Conservation (phyloP, 2,888 invertebrate species). For the Xestia c-nigrum region DNA sequence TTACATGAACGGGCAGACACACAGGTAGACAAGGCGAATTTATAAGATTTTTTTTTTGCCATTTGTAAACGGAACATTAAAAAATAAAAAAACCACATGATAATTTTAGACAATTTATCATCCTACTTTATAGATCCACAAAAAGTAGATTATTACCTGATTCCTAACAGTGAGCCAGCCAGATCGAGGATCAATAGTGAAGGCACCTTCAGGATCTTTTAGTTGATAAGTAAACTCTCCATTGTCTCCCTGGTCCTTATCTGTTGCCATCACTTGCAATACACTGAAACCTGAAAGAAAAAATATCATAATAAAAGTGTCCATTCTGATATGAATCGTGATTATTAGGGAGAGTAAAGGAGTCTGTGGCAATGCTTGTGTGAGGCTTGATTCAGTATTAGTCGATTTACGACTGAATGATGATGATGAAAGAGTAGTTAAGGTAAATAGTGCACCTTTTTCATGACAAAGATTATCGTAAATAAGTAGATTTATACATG, state of each 20-base stretch:
- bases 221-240: slow-evolving; percentile 95
- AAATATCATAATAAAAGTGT: neutral
- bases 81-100: neutral
- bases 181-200: slow-evolving; percentile 94
- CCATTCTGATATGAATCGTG: neutral
- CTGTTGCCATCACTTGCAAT: slow-evolving; percentile 93
- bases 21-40: too few species aligned
- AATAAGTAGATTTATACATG: neutral
- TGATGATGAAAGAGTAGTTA: neutral
- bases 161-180: slow-evolving; percentile 97
- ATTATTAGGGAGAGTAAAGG: neutral
- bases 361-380: neutral
- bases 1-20: too few species aligned
- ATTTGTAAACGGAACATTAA: neutral
- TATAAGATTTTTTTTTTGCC: neutral
- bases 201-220: slow-evolving; percentile 94
- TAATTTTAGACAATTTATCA: neutral
- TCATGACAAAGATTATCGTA: neutral
- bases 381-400: neutral
- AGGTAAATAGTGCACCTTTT: neutral
- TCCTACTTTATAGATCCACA: neutral
- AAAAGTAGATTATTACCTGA: slow-evolving; percentile 79
- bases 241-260: slow-evolving; percentile 96
- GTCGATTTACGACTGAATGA: neutral
- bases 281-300: slow-evolving; percentile 86